These are phyloP conservation scores for Empidonax traillii DNA, from an alignment of 2,113 vertebrate genomes.

Conservation along the genomic window DNA sequence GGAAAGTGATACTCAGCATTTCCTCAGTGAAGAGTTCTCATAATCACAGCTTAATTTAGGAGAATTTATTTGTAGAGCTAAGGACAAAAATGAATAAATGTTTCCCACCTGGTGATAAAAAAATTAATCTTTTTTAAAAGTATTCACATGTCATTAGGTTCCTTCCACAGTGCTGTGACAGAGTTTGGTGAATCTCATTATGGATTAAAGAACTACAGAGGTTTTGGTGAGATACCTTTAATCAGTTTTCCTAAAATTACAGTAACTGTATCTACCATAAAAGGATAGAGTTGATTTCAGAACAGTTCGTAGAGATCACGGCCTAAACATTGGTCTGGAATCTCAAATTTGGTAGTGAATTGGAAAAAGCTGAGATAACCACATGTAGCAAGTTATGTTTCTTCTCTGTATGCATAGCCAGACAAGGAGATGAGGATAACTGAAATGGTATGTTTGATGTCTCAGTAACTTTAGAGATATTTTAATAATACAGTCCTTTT, in stretches of 20 bases:
- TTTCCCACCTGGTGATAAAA: neutral
- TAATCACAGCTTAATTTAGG: neutral
- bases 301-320: neutral
- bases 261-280: neutral
- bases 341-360: neutral
- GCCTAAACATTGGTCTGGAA: neutral
- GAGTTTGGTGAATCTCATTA: neutral
- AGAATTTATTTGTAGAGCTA: neutral
- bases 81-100: neutral
- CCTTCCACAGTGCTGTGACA: neutral
- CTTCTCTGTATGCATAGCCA: neutral
- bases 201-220: neutral
- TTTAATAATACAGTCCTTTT: slow-evolving; percentile 9
- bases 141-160: neutral
- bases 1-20: neutral
- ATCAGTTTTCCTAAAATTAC: neutral
- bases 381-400: neutral
- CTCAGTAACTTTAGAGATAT: neutral
- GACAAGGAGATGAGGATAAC: neutral
- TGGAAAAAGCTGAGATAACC: neutral
- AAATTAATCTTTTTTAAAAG: neutral
- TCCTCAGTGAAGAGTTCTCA: neutral
- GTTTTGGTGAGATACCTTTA: neutral
- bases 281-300: neutral
- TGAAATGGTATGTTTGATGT: slow-evolving; percentile 4